Evolutionary conservation across 2,113 vertebrate species (phyloP).

Genomic region (Hippopotamus amphibius): DNA sequence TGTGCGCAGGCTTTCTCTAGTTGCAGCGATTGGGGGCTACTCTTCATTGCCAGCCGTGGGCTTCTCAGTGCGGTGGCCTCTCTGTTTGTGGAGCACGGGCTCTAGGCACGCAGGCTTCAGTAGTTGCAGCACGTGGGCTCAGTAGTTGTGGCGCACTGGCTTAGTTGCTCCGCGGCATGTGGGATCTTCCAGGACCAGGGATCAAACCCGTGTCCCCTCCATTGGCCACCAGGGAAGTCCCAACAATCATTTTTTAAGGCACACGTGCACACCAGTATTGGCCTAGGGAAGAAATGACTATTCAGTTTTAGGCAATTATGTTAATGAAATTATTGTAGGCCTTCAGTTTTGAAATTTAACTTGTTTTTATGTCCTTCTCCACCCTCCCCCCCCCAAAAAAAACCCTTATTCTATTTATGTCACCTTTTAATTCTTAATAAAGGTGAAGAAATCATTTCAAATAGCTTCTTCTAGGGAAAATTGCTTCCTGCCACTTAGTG

Average conservation of each 20-base stretch:
- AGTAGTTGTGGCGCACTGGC: too few relatives aligned
- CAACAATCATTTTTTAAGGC: not conserved
- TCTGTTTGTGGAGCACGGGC: too few relatives aligned
- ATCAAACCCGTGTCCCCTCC: too few relatives aligned
- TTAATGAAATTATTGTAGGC: not conserved
- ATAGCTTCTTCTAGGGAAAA: not conserved
- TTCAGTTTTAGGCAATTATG: not conserved
- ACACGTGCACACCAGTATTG: not conserved
- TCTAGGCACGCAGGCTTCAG: too few relatives aligned
- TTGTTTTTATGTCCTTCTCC: not conserved
- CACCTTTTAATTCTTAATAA: constrained; percentile 13
- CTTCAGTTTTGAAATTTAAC: constrained; percentile 22
- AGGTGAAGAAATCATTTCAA: constrained; percentile 28
- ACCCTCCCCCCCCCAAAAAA: not conserved
- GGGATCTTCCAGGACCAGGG: too few relatives aligned
- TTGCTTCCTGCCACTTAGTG: not conserved
- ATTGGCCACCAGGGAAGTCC: too few relatives aligned
- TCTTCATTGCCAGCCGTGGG: too few relatives aligned
- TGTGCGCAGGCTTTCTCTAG: too few relatives aligned
- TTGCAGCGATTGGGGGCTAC: too few relatives aligned
- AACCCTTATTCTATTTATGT: not conserved
- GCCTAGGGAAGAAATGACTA: not conserved
- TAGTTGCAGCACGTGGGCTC: too few relatives aligned
- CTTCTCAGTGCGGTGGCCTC: too few relatives aligned
- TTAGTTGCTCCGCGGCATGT: too few relatives aligned